Evolutionary conservation across 1,140 invertebrate species (phyloP).

Genomic region (Akabosia matsudoensis): DNA sequence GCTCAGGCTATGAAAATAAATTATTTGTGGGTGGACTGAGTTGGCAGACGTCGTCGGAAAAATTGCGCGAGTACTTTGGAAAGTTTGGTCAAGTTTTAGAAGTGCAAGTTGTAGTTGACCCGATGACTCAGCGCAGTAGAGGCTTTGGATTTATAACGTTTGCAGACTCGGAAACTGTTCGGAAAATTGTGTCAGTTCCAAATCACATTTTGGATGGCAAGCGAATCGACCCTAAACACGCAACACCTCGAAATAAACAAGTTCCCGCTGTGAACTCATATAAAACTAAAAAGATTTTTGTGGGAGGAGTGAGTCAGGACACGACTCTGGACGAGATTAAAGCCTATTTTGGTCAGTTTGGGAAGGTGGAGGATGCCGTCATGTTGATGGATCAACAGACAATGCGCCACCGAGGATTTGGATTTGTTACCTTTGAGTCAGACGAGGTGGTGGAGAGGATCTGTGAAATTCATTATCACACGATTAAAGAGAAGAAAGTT

Average conservation of each 20-base stretch:
- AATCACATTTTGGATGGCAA: conserved; percentile 53
- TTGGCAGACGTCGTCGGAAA: conserved; percentile 49
- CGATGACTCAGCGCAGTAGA: conserved; percentile 48
- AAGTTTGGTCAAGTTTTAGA: conserved; percentile 48
- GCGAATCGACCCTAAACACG: conserved; percentile 50
- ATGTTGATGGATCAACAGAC: conserved; percentile 56
- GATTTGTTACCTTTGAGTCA: conserved; percentile 55
- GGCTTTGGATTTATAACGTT: conserved; percentile 52
- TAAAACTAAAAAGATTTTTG: conserved; percentile 56
- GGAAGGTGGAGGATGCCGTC: conserved; percentile 55
- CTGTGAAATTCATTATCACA: conserved; percentile 55
- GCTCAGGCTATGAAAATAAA: conserved; percentile 35
- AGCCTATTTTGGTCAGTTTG: conserved; percentile 54
- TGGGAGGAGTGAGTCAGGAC: conserved; percentile 53
- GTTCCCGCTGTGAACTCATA: conserved; percentile 1
- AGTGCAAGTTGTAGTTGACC: conserved; percentile 49
- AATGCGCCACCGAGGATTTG: conserved; percentile 55
- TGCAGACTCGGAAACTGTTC: conserved; percentile 47
- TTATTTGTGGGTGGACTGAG: conserved; percentile 49
- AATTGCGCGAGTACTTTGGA: conserved; percentile 48
- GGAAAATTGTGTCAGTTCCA: conserved; percentile 49
- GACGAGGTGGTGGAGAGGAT: conserved; percentile 50
- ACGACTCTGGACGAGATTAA: conserved; percentile 55
- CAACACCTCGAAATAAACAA: conserved; percentile 41
- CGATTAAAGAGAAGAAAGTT: conserved; percentile 52